These are phyloP conservation scores for Periophthalmodon schlosseri DNA, from an alignment of 2,113 vertebrate genomes.

Conservation along the genomic window DNA sequence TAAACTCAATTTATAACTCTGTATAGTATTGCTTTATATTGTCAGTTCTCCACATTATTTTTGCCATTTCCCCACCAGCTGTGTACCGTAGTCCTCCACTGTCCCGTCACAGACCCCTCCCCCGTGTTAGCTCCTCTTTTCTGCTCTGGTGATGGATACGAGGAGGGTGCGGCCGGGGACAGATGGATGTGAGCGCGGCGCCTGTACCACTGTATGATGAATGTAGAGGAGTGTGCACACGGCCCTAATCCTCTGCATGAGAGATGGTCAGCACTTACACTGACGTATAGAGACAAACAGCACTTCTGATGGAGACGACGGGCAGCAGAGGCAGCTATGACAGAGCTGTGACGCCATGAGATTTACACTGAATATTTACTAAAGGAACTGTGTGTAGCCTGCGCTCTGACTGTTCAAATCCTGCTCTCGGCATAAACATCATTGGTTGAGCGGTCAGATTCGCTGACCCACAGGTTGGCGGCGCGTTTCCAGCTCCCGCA, in stretches of 20 bases:
- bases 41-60: no score
- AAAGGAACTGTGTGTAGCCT: not conserved
- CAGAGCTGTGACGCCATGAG: conserved; percentile 26
- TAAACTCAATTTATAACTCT: no score
- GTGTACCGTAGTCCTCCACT: not conserved
- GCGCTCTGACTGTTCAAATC: no score
- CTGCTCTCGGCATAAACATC: no score
- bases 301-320: conserved; percentile 25
- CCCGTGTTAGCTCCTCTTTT: not conserved
- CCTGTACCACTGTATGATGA: not conserved
- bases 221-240: not conserved
- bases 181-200: not conserved
- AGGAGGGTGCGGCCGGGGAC: not conserved
- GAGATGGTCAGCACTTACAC: conserved; percentile 30
- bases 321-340: not conserved
- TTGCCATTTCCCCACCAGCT: not conserved
- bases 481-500: no score
- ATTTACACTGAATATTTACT: not conserved
- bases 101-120: not conserved
- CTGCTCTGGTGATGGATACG: not conserved
- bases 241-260: conserved; percentile 6
- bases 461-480: no score
- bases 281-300: conserved; percentile 23
- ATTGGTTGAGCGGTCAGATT: no score
- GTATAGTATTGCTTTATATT: no score